A percentile compares a stretch with the other conserved stretches of the same genome.
phyloP scores from a whole-genome alignment of 2,797 vertebrate genomes.

The Pygocentrus nattereri region DNA sequence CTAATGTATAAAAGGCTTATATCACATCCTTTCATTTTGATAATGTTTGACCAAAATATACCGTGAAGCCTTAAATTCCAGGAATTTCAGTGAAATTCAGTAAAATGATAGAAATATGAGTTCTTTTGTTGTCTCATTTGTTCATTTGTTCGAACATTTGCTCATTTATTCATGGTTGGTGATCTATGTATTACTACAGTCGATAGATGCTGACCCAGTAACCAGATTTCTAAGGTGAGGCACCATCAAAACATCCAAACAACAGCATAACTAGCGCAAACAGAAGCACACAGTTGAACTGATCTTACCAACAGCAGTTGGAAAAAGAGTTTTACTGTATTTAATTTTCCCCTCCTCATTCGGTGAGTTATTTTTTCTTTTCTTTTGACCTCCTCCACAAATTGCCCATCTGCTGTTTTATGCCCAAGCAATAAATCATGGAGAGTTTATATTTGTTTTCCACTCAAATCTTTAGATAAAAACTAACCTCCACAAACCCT shows the following conservation, averaged over 20 bases:
- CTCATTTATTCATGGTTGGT: neutral
- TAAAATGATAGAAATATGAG: neutral
- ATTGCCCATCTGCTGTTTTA: slow-evolving; percentile 13
- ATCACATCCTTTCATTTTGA: too few relatives aligned
- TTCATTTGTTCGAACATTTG: neutral
- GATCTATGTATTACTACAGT: neutral
- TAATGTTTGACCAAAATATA: too few relatives aligned
- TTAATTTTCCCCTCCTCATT: neutral
- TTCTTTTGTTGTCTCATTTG: neutral
- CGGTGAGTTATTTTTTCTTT: slow-evolving; percentile 9
- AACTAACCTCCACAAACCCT: neutral
- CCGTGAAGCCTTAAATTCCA: too few relatives aligned
- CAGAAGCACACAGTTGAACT: neutral
- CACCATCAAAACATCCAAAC: neutral
- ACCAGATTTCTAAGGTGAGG: neutral
- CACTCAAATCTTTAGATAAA: slow-evolving; percentile 8
- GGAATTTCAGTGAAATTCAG: too few relatives aligned
- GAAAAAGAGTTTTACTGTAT: neutral
- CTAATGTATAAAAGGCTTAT: too few relatives aligned
- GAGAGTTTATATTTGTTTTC: slow-evolving; percentile 1
- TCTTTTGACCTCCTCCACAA: slow-evolving; percentile 20
- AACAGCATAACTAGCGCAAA: neutral
- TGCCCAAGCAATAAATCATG: slow-evolving; percentile 7
- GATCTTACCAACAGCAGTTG: neutral
- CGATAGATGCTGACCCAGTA: neutral